Base-by-base conservation (phyloP, 2,113 vertebrate genomes). In the Gambusia affinis region DNA sequence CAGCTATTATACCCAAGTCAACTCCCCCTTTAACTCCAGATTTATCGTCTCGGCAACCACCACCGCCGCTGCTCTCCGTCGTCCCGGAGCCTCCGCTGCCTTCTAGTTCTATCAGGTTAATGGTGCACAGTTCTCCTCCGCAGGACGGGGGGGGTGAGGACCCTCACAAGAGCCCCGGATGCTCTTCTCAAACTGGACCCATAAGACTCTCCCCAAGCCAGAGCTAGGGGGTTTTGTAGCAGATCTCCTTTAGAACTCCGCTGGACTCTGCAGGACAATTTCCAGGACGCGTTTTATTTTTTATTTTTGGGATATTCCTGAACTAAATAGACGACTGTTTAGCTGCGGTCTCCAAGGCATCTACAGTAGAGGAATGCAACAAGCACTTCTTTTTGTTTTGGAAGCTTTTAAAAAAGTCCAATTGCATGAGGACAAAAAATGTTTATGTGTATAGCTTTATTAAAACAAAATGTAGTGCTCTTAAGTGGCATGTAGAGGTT, bases 361-460 rank as follows among this genome's bases (percentile, higher is more conserved):
- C 74, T 82, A 81, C 77, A 77, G 83, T 57, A 57, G 51, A 17
- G 17, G 64, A 70, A 87, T 75, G 37, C 78, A 88, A 82, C 47
- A 70, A 57, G 72, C 79, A 84, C 70, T 70, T 8, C 17, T 33
- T 75, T 81, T 84, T 61, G 8, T 70, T 89, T 80, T 62, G 66
- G 87, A 87, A 75, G 85, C 72, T 19, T 84, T 80, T 81, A 47
- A 81, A 37, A 83, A 78, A 80, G 27, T 79, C 73, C 51, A 76
- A 60, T 80, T 88, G 91, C 92, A 93, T 93, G 92, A 85, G 82
- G 80, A 84, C 64, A 82, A 78, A 73, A 64, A 78, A 70, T 80
- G 87, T 76, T 75, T 89, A 87, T 74, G 76, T 83, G 67, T 75
- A 74, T 90, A 92, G 86, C 83, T 85, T 83, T 90, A 90, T 67